phyloP scores from a whole-genome alignment of 2,888 invertebrate species.

The Pollenia labialis region DNA sequence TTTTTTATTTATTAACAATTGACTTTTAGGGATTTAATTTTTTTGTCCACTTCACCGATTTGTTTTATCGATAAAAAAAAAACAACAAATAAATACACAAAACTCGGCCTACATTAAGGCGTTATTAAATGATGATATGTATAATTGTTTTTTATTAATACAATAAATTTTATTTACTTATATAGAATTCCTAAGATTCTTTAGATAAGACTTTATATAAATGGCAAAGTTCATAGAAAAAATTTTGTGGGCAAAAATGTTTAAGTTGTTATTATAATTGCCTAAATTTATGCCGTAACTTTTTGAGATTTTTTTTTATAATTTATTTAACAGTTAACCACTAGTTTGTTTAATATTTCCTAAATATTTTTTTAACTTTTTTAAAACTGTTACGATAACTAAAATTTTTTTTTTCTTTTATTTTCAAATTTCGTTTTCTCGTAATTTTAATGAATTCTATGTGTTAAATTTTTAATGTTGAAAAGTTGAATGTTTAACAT shows the following conservation, averaged over 20 bases:
- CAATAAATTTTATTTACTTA: not conserved
- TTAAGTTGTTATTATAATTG: not conserved
- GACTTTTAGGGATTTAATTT: conserved; percentile 37
- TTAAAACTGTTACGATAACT: not conserved
- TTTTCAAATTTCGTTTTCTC: conserved; percentile 36
- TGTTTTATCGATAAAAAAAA: conserved; percentile 29
- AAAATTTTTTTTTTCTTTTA: conserved; percentile 11
- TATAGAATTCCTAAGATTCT: not conserved
- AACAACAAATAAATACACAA: conserved; percentile 17
- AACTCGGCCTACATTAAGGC: conserved; percentile 55
- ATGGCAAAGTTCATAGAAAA: conserved; percentile 51
- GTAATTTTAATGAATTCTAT: not conserved
- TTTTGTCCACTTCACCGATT: not conserved
- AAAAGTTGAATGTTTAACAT: conserved; percentile 77
- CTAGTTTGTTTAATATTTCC: not conserved
- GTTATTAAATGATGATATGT: conserved; percentile 63
- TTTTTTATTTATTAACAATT: conserved; percentile 19
- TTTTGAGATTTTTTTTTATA: not conserved
- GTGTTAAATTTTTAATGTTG: not conserved
- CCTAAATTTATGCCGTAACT: conserved; percentile 40
- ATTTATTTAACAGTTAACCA: not conserved
- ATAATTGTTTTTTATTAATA: conserved; percentile 4
- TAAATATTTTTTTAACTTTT: not conserved
- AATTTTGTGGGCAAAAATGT: not conserved
- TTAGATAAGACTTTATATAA: not conserved